A percentile compares a stretch with the other conserved stretches of the same genome.
These are phyloP conservation scores for Halichoerus grypus DNA, from an alignment of 2,113 vertebrate species.

Conservation along the genomic window DNA sequence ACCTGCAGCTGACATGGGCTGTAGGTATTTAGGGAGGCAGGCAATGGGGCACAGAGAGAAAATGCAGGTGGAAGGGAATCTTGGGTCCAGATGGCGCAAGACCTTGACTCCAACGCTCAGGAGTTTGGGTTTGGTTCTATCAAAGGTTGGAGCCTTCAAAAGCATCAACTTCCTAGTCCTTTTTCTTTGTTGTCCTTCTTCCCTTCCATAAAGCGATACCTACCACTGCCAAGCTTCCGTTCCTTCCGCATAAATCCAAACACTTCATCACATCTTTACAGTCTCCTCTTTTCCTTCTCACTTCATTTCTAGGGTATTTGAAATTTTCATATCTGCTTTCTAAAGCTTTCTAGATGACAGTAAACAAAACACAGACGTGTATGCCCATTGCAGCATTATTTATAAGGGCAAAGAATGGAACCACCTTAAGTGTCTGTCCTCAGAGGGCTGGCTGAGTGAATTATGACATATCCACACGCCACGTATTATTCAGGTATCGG, in stretches of 20 bases:
- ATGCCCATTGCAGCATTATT: not conserved
- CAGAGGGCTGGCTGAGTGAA: not conserved
- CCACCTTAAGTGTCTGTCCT: not conserved
- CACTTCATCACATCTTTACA: not conserved
- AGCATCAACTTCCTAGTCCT: not conserved
- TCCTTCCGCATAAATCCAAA: not conserved
- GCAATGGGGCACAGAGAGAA: not conserved
- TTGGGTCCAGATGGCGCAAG: not conserved
- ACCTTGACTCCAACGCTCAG: not conserved
- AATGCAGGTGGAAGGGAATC: not conserved
- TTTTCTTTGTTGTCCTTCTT: not conserved
- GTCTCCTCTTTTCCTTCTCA: not conserved
- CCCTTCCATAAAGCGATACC: not conserved
- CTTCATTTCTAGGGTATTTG: not conserved
- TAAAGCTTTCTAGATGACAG: not conserved
- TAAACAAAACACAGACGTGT: not conserved
- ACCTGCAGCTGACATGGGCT: not conserved
- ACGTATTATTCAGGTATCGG: not conserved
- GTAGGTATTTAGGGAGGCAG: not conserved
- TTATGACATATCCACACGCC: fast-evolving
- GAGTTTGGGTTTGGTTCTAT: not conserved
- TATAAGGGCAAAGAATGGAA: not conserved
- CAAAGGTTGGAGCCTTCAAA: not conserved
- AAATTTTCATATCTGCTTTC: not conserved
- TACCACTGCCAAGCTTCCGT: not conserved